Base-by-base conservation (phyloP, 2,888 invertebrate genomes). In the Drosophila atripex region DNA sequence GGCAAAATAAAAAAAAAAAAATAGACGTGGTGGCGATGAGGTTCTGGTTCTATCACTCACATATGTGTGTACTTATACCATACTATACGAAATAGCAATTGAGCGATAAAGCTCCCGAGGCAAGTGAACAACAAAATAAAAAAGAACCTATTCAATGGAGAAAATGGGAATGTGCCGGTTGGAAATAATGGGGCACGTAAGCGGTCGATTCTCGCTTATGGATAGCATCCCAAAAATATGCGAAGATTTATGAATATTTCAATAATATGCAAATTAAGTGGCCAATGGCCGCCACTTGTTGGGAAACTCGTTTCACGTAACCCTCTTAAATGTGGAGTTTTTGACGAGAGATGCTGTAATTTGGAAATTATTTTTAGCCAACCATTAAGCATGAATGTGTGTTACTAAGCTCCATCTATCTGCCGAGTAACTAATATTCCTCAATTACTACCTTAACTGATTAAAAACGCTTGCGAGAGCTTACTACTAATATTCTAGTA, bases 41-140 rank as follows among this genome's bases (percentile, higher is more conserved):
- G 39, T 18, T 8, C 16, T 39, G 16, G 39, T 18, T 21, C 21
- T 21, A 25, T 25, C 54, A 60, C 51, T 61, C 46, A 57, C 55
- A 57, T 11, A 21, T 28, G 23, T 52, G 21, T 28, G 30, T 52
- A 57, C 9, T 6, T 25, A 16, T 49, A 51, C 12, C n/a, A n/a
- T 23, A 43, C 38, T 49, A 70, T 46, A 28, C 35, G 64, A 28
- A 45, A 46, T 38, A 21, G 50, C 65, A 63, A 68, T 71, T 64
- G 64, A 70, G 71, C 71, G 68, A 68, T 68, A 68, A 68, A 68
- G 58, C 58, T 50, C 18, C 35, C 8, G 28, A 41, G 39, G 46
- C 68, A 51, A 70, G 39, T 70, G 39, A 52, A 69, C 50, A 51
- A 68, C 49, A 58, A 58, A 51, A 92, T 92, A 73, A 39, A 23